Conservation (phyloP, 2,888 invertebrate genomes). For the Philhelius pedissequus region DNA sequence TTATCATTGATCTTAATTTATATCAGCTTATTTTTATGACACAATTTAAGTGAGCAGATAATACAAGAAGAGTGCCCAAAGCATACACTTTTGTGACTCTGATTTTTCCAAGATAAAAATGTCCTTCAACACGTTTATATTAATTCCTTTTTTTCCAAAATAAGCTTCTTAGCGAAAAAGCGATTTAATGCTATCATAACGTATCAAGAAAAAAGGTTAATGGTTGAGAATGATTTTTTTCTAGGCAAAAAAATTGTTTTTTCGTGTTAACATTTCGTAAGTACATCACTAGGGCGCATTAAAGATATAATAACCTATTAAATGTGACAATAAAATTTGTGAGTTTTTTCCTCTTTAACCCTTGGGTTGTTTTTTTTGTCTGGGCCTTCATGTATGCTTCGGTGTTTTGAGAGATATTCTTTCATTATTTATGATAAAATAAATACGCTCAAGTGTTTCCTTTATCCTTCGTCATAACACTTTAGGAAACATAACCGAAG, state of each 20-base stretch:
- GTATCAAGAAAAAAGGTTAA: not conserved
- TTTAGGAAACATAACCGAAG: not conserved
- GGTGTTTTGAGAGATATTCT: constrained; percentile 1
- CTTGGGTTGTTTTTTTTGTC: not conserved
- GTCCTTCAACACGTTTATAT: not conserved
- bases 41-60: constrained; percentile 1
- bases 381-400: not conserved
- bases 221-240: not conserved
- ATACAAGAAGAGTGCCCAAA: not conserved
- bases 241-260: constrained; percentile 11
- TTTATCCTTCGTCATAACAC: not conserved
- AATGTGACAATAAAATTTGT: constrained; percentile 24
- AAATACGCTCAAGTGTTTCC: constrained; percentile 5
- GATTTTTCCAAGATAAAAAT: not conserved
- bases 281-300: constrained; percentile 15
- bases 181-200: not conserved
- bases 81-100: not conserved
- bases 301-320: constrained; percentile 22
- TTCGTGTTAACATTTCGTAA: constrained; percentile 8
- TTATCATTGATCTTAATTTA: not conserved
- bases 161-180: constrained; percentile 1
- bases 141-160: not conserved
- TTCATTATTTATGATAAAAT: not conserved
- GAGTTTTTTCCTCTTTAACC: not conserved
- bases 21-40: constrained; percentile 6